Percentiles rank a stretch among this genome's conserved stretches.
phyloP scores from a whole-genome alignment of 1,140 invertebrate genomes.

The Orchesella cincta region DNA sequence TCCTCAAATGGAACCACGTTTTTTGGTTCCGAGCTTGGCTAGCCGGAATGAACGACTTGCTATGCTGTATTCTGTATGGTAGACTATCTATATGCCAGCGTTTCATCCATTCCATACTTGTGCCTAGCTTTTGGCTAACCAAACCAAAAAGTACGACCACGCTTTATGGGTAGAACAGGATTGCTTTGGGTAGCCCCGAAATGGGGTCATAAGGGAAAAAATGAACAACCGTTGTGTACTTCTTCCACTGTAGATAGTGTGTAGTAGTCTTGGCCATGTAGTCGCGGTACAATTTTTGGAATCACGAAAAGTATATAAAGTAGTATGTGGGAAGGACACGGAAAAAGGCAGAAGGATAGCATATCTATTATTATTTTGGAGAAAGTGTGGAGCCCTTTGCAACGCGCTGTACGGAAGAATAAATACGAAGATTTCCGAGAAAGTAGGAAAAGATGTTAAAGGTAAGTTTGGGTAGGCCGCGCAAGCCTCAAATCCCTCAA shows the following conservation, averaged over 20 bases:
- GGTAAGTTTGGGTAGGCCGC: not conserved
- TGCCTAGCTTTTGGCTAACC: conserved; percentile 16
- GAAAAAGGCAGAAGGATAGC: conserved; percentile 13
- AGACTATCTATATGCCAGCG: not conserved
- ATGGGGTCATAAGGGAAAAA: conserved; percentile 40
- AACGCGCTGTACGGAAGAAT: too few species aligned
- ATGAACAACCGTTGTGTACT: not conserved
- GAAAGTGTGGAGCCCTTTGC: not conserved
- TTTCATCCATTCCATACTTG: not conserved
- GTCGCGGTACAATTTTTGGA: not conserved
- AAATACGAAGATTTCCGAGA: conserved; percentile 49
- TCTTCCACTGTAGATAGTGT: not conserved
- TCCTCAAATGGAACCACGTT: conserved; percentile 47
- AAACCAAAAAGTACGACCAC: conserved; percentile 26
- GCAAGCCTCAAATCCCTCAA: conserved; percentile 50
- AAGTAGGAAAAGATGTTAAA: not conserved
- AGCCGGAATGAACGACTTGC: conserved; percentile 28
- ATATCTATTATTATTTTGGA: not conserved
- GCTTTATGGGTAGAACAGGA: conserved; percentile 19
- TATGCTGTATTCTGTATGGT: not conserved
- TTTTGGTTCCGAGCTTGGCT: conserved; percentile 34
- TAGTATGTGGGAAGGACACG: not conserved
- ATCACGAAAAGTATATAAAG: not conserved
- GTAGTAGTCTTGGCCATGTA: too few species aligned
- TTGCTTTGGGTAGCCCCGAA: conserved; percentile 41